These are phyloP conservation scores for Catostomus latipinnis DNA, from an alignment of 2,797 vertebrate genomes.

Conservation along the genomic window DNA sequence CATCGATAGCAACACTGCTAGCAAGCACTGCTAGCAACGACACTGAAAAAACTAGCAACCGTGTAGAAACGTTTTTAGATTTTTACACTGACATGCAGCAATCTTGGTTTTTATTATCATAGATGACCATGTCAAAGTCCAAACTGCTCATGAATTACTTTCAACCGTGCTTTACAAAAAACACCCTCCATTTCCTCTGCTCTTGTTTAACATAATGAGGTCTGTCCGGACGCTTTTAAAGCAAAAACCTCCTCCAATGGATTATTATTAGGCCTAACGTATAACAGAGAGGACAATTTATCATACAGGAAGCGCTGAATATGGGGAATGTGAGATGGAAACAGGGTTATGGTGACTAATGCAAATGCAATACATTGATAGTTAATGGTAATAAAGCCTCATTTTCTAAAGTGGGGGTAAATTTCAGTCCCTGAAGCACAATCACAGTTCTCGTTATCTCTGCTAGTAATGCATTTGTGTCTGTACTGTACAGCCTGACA, in stretches of 20 bases:
- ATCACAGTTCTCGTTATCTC: conserved; percentile 14
- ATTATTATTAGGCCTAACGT: conserved; percentile 5
- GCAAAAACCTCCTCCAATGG: not conserved
- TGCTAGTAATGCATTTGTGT: conserved; percentile 5
- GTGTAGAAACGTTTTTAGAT: too few species aligned
- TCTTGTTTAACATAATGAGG: not conserved
- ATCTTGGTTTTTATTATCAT: too few species aligned
- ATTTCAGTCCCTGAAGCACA: conserved; percentile 28
- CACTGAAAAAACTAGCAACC: too few species aligned
- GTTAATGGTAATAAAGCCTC: conserved; percentile 28
- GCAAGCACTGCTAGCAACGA: too few species aligned
- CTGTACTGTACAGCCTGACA: too few species aligned
- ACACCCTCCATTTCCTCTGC: not conserved
- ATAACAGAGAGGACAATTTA: conserved; percentile 8
- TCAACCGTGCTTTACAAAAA: not conserved
- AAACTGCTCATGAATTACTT: not conserved
- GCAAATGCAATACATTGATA: conserved; percentile 40
- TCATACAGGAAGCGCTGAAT: conserved; percentile 20
- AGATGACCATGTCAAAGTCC: too few species aligned
- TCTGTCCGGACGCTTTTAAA: not conserved
- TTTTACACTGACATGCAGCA: too few species aligned
- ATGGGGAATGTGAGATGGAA: not conserved
- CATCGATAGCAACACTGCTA: too few species aligned
- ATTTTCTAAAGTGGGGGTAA: conserved; percentile 32
- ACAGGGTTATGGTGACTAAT: not conserved